These are phyloP conservation scores for Climacteris rufus DNA, from an alignment of 2,113 vertebrate genomes.

Conservation along the genomic window DNA sequence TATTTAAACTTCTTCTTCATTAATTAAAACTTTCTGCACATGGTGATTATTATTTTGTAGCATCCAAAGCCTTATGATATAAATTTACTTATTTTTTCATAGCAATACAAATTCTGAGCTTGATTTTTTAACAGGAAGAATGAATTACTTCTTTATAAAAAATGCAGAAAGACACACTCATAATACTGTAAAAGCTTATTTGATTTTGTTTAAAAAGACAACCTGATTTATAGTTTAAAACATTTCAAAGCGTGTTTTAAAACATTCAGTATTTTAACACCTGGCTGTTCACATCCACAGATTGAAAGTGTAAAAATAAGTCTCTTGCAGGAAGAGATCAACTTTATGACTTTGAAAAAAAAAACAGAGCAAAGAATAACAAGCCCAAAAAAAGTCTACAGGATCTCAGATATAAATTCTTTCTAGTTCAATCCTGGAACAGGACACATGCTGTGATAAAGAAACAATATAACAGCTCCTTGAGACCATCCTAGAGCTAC, in stretches of 20 bases:
- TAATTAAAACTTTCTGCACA: not conserved
- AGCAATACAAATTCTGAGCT: not conserved
- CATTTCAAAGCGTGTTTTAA: not conserved
- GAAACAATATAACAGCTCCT: accelerated
- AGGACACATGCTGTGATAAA: not conserved
- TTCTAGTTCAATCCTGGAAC: not conserved
- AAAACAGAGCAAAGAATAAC: not conserved
- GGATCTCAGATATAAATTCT: not conserved
- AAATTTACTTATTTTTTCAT: not conserved
- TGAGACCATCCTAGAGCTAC: not conserved
- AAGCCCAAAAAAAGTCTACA: not conserved
- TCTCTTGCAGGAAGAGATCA: not conserved
- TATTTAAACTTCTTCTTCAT: not conserved
- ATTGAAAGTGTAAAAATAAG: not conserved
- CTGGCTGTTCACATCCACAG: not conserved
- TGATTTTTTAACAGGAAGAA: not conserved
- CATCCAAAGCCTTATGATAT: not conserved
- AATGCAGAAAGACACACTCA: not conserved
- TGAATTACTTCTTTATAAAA: not conserved
- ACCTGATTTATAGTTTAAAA: not conserved
- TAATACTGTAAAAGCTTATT: not conserved
- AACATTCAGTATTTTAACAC: not conserved
- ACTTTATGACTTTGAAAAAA: not conserved
- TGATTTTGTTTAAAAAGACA: not conserved
- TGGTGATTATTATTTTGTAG: not conserved